Evolutionary conservation across 1,140 invertebrate genomes (phyloP).

Genomic region (Lithobius niger): DNA sequence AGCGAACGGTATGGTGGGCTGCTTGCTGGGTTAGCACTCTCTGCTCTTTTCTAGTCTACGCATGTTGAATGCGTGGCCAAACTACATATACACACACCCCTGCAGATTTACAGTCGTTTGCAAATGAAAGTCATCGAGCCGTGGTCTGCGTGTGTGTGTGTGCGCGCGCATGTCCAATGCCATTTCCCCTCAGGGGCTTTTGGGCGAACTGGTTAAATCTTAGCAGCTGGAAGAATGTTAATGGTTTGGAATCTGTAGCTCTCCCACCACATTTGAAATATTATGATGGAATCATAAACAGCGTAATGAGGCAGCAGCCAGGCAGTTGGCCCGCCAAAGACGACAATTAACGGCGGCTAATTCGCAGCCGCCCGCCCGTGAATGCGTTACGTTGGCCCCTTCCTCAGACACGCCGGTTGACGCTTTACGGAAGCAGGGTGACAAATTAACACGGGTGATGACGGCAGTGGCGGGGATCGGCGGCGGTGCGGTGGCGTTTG

Average conservation of each 20-base stretch:
- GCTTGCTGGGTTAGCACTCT: not conserved
- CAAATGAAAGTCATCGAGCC: conserved; percentile 6
- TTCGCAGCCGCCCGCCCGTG: not conserved
- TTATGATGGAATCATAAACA: conserved; percentile 8
- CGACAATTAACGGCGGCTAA: conserved; percentile 6
- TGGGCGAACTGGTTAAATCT: not conserved
- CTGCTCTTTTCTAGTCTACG: not conserved
- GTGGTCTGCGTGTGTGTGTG: not conserved
- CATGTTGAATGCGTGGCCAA: not conserved
- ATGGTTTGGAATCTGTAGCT: conserved; percentile 2
- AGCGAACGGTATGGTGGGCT: not conserved
- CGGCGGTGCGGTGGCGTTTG: too few relatives aligned
- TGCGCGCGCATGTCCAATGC: conserved; percentile 1
- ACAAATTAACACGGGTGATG: conserved; percentile 5
- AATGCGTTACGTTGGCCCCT: not conserved
- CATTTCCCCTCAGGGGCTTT: not conserved
- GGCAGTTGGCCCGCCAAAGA: not conserved
- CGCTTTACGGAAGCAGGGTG: not conserved
- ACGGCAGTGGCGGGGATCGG: too few relatives aligned
- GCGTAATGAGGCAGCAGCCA: conserved; percentile 4
- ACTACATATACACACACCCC: too few relatives aligned
- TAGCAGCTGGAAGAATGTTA: conserved; percentile 7
- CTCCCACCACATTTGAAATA: conserved; percentile 2
- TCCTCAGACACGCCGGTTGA: not conserved
- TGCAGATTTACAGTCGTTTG: not conserved